Percentiles rank a stretch among this genome's conserved stretches.
phyloP scores from a whole-genome alignment of 2,797 vertebrate genomes.

The Myripristis jacobus region DNA sequence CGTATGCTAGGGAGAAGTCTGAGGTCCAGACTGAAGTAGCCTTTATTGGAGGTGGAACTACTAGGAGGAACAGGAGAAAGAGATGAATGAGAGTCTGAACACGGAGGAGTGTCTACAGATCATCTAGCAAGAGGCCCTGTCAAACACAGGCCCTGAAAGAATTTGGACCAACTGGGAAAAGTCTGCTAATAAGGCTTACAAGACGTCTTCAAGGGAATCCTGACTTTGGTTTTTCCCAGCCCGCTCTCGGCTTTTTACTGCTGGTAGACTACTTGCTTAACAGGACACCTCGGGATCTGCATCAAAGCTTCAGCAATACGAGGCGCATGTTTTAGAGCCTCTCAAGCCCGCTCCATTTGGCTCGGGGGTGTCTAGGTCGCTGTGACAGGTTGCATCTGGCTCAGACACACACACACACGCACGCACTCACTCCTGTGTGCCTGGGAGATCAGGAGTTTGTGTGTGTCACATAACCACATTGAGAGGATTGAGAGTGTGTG shows the following conservation, averaged over 20 bases:
- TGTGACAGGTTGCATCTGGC: conserved; percentile 61
- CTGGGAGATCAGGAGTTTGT: conserved; percentile 64
- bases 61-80: conserved; percentile 11
- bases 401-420: conserved; percentile 24
- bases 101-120: conserved; percentile 24
- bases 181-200: conserved; percentile 9
- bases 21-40: conserved; percentile 6
- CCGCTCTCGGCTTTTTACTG: conserved; percentile 17
- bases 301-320: conserved; percentile 57
- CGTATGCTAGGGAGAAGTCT: neutral
- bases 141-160: conserved; percentile 2
- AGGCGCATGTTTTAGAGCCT: conserved; percentile 64
- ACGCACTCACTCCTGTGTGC: conserved; percentile 36
- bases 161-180: conserved; percentile 13
- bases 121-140: neutral
- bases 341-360: conserved; percentile 62
- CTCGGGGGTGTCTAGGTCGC: conserved; percentile 49
- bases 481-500: conserved; percentile 57
- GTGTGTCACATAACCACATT: conserved; percentile 59
- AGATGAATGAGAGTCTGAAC: conserved; percentile 17
- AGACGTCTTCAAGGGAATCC: conserved; percentile 8
- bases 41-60: conserved; percentile 12
- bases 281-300: conserved; percentile 39
- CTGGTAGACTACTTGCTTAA: conserved; percentile 35
- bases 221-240: conserved; percentile 15